Percentiles rank a stretch among this genome's conserved stretches.
Evolutionary conservation across 2,888 invertebrate genomes (phyloP).

Genomic region (Camponotus fellah): DNA sequence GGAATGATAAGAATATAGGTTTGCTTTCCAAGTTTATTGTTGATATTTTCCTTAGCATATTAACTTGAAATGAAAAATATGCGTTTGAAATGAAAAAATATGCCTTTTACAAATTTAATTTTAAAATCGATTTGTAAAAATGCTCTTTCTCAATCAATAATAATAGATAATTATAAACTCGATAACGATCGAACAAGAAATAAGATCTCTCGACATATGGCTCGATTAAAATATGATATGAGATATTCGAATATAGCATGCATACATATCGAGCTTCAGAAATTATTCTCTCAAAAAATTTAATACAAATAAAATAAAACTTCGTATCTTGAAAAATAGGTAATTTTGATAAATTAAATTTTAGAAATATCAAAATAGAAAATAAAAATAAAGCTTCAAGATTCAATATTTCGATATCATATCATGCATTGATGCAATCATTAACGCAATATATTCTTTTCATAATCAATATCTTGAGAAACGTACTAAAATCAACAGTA

Average conservation of each 20-base stretch:
- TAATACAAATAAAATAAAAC: slow-evolving; percentile 12
- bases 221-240: slow-evolving; percentile 11
- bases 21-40: neutral
- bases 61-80: neutral
- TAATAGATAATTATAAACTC: neutral
- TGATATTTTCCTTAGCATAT: neutral
- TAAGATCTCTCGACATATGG: neutral
- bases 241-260: slow-evolving; percentile 4
- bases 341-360: neutral
- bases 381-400: neutral
- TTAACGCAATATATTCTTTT: neutral
- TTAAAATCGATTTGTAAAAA: neutral
- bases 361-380: neutral
- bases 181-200: neutral
- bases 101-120: neutral
- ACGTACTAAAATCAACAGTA: neutral
- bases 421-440: neutral
- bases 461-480: neutral
- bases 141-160: neutral
- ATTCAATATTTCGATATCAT: neutral
- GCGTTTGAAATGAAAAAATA: too few species aligned
- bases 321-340: neutral
- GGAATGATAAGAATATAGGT: slow-evolving; percentile 1
- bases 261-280: neutral
- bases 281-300: slow-evolving; percentile 17